These are phyloP conservation scores for Apogon talboti DNA, from an alignment of 2,797 vertebrate species.

Conservation along the genomic window DNA sequence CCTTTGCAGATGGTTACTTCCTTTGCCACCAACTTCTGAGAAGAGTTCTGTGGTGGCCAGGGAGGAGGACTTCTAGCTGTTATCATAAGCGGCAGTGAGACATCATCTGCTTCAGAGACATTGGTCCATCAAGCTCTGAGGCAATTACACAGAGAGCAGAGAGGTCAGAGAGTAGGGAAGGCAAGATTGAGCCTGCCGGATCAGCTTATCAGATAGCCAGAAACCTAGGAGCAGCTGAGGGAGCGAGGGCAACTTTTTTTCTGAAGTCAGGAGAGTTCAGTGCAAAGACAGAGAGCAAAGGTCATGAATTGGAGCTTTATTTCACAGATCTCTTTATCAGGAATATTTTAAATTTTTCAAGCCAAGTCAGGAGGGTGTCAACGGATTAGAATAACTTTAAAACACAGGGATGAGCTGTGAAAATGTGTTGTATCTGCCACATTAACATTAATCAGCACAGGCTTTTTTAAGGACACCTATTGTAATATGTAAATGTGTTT, in stretches of 20 bases:
- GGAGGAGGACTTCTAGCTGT: slow-evolving; percentile 50
- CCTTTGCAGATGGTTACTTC: slow-evolving; percentile 72
- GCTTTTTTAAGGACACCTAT: slow-evolving; percentile 30
- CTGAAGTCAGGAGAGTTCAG: slow-evolving; percentile 63
- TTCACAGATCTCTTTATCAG: slow-evolving; percentile 69
- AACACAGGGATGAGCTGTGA: slow-evolving; percentile 27
- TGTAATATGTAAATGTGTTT: slow-evolving; percentile 23
- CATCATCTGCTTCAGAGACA: slow-evolving; percentile 72
- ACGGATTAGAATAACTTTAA: slow-evolving; percentile 56
- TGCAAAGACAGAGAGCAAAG: slow-evolving; percentile 62
- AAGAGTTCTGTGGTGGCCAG: slow-evolving; percentile 40
- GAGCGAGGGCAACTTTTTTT: slow-evolving; percentile 57
- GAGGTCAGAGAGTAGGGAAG: slow-evolving; percentile 68
- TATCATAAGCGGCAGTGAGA: slow-evolving; percentile 70
- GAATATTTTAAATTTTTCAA: slow-evolving; percentile 57
- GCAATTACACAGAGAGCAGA: slow-evolving; percentile 74
- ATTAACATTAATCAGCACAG: slow-evolving; percentile 37
- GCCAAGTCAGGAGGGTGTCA: slow-evolving; percentile 24
- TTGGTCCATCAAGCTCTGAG: slow-evolving; percentile 69
- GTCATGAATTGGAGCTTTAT: slow-evolving; percentile 68
- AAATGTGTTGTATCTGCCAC: slow-evolving; percentile 19
- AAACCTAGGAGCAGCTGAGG: slow-evolving; percentile 75
- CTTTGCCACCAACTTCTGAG: slow-evolving; percentile 58
- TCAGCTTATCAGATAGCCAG: slow-evolving; percentile 69
- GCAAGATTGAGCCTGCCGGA: slow-evolving; percentile 53